Conservation (phyloP, 2,113 vertebrate species). For the Sinocyclocheilus grahami region DNA sequence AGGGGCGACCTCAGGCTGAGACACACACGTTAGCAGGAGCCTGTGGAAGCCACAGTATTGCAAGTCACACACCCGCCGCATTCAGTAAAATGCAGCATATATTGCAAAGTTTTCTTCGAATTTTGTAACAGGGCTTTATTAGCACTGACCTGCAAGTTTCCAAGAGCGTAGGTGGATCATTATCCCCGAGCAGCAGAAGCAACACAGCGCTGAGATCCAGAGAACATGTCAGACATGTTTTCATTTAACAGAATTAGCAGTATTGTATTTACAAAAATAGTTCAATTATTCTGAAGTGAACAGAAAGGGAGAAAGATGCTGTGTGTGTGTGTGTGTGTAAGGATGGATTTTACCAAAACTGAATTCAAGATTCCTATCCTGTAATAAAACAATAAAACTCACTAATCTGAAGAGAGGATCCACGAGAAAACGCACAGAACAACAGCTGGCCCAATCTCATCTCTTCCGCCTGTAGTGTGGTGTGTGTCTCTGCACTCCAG, state of each 20-base stretch:
- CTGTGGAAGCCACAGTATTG: constrained; percentile 66
- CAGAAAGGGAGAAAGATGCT: no score
- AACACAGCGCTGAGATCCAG: constrained; percentile 78
- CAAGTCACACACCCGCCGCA: constrained; percentile 33
- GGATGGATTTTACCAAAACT: no score
- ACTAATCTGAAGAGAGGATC: no score
- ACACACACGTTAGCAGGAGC: constrained; percentile 90
- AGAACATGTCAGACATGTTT: neutral
- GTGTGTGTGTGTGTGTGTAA: no score
- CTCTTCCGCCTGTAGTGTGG: no score
- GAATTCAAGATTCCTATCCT: no score
- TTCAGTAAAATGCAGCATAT: neutral
- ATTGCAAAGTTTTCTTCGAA: neutral
- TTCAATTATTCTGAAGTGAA: neutral
- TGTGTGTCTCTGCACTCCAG: no score
- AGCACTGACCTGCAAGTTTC: constrained; percentile 89
- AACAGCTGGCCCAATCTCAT: no score
- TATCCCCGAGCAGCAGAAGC: constrained; percentile 86
- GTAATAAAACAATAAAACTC: no score
- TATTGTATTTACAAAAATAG: neutral
- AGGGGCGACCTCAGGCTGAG: constrained; percentile 83
- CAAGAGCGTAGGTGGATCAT: constrained; percentile 90
- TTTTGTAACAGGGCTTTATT: neutral
- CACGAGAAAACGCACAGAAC: no score
- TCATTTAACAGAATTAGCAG: neutral